These are phyloP conservation scores for Orbicella faveolata DNA, from an alignment of 64 coral and sea anemone species.

Conservation along the genomic window DNA sequence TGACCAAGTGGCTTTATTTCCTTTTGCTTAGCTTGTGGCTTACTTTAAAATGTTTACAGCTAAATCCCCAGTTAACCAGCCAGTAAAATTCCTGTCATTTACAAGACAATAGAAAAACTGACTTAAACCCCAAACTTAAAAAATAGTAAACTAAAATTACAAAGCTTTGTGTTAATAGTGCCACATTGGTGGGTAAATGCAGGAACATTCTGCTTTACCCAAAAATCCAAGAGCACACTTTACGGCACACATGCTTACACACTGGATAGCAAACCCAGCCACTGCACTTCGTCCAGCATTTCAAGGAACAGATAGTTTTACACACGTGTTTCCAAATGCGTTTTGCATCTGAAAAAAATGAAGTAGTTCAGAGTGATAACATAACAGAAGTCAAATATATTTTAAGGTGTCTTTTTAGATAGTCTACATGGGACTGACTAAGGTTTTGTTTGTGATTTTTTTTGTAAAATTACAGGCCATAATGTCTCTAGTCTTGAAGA, in stretches of 20 bases:
- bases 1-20: not conserved
- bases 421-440: no score
- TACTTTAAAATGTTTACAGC: slow-evolving; percentile 3
- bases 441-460: no score
- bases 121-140: not conserved
- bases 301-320: no score
- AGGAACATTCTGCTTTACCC: not conserved
- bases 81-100: no score
- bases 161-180: not conserved
- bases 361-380: no score
- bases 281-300: not conserved
- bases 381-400: no score
- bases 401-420: no score
- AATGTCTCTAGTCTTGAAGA: no score
- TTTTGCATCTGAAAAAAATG: no score
- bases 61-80: not conserved
- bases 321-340: no score
- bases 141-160: not conserved
- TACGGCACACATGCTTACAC: not conserved
- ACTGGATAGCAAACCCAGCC: not conserved
- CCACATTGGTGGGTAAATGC: not conserved
- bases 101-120: not conserved
- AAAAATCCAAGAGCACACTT: not conserved
- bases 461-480: no score
- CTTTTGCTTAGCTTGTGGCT: not conserved